A percentile compares a stretch with the other conserved stretches of the same genome.
These are phyloP conservation scores for Temnothorax longispinosus DNA, from an alignment of 1,140 invertebrate genomes.

Conservation along the genomic window DNA sequence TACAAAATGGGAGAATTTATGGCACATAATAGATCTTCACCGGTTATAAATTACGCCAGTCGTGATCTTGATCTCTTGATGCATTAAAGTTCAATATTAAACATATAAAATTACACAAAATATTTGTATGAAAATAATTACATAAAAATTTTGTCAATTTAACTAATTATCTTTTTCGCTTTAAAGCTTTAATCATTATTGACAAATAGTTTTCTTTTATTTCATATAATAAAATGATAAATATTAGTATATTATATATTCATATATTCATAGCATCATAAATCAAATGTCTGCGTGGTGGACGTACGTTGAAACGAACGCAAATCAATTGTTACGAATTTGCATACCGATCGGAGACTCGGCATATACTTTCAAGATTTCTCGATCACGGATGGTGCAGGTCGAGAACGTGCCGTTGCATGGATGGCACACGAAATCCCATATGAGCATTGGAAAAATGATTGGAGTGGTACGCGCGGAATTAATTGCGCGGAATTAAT, in stretches of 20 bases:
- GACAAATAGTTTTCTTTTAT: not conserved
- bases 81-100: slow-evolving; percentile 17
- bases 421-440: not conserved
- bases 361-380: not conserved
- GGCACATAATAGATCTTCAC: slow-evolving; percentile 7
- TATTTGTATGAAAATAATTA: not conserved
- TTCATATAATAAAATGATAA: not conserved
- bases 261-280: not conserved
- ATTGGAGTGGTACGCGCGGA: not conserved
- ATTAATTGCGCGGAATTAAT: slow-evolving; percentile 45
- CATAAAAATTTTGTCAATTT: not conserved
- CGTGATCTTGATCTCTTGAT: slow-evolving; percentile 8
- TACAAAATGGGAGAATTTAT: slow-evolving; percentile 39
- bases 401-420: slow-evolving; percentile 23
- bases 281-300: not conserved
- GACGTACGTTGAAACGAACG: not conserved
- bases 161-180: not conserved
- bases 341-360: not conserved
- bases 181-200: not conserved
- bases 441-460: not conserved
- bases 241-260: not conserved
- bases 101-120: not conserved
- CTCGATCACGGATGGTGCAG: not conserved
- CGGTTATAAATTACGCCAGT: not conserved
- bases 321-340: slow-evolving; percentile 25